Evolutionary conservation across 2,888 invertebrate species (phyloP).

Genomic region (Chymomyza procnemis): DNA sequence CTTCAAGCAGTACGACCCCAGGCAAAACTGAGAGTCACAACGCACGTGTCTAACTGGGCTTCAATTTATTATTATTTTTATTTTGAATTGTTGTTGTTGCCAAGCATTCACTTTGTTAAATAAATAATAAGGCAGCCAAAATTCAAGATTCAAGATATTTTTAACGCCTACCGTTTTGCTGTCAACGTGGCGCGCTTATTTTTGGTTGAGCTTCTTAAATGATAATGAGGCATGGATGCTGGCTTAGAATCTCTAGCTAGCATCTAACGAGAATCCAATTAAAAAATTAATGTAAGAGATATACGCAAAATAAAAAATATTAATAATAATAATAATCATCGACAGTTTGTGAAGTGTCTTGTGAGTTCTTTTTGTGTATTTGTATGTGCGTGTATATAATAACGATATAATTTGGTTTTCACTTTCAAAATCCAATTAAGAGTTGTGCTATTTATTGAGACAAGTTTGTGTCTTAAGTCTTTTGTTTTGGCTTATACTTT

Average conservation of each 20-base stretch:
- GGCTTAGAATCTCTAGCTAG: constrained; percentile 37
- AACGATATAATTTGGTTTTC: constrained; percentile 46
- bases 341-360: constrained; percentile 60
- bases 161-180: constrained; percentile 36
- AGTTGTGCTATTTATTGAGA: neutral
- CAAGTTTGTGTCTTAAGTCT: constrained; percentile 42
- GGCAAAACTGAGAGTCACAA: neutral
- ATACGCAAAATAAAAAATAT: constrained; percentile 20
- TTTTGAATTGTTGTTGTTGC: neutral
- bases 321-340: constrained; percentile 67
- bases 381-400: constrained; percentile 35
- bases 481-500: constrained; percentile 19
- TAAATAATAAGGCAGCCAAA: neutral
- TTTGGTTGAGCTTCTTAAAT: neutral
- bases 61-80: too few species aligned
- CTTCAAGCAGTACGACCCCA: neutral
- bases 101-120: neutral
- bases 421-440: constrained; percentile 63
- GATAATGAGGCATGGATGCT: neutral
- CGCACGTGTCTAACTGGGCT: neutral
- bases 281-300: constrained; percentile 7
- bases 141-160: neutral
- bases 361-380: constrained; percentile 57
- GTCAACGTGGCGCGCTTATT: constrained; percentile 4
- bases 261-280: constrained; percentile 51